Percentiles rank a stretch among this genome's conserved stretches.
phyloP scores from a whole-genome alignment of 2,888 invertebrate genomes.

The Priocnemis perturbator region DNA sequence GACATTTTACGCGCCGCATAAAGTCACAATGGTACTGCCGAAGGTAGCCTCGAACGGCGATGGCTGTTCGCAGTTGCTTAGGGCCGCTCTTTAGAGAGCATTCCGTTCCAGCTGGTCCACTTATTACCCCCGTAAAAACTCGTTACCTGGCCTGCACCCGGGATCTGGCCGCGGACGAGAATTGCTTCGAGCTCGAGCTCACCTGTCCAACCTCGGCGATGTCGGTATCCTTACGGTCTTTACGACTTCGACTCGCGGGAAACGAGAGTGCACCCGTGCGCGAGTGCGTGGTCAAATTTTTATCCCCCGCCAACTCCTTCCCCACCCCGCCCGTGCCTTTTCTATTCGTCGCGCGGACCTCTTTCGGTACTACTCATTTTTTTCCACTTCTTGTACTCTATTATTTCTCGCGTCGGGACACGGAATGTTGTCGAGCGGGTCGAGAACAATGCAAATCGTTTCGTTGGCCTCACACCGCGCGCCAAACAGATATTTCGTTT shows the following conservation, averaged over 20 bases:
- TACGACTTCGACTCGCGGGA: too few species aligned
- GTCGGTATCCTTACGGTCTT: too few species aligned
- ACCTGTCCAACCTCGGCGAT: too few species aligned
- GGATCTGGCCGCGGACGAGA: conserved; percentile 11
- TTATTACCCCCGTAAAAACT: conserved; percentile 44
- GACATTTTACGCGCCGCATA: conserved; percentile 11
- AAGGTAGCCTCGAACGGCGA: conserved; percentile 8
- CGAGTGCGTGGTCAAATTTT: too few species aligned
- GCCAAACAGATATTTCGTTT: too few species aligned
- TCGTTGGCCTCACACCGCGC: too few species aligned
- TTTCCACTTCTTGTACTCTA: neutral
- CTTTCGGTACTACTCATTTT: too few species aligned
- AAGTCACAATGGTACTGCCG: conserved; percentile 4
- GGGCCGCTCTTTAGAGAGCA: conserved; percentile 21
- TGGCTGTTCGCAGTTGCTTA: conserved; percentile 11
- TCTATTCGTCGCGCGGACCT: too few species aligned
- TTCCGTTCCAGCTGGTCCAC: conserved; percentile 38
- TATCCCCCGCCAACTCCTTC: too few species aligned
- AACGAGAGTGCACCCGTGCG: too few species aligned
- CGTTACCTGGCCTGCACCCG: conserved; percentile 26
- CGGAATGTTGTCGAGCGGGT: neutral
- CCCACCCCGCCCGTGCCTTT: too few species aligned
- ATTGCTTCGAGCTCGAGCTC: neutral
- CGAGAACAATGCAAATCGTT: neutral
- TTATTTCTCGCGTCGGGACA: neutral